Conservation (phyloP, 2,888 invertebrate genomes). For the Pterostichus madidus region DNA sequence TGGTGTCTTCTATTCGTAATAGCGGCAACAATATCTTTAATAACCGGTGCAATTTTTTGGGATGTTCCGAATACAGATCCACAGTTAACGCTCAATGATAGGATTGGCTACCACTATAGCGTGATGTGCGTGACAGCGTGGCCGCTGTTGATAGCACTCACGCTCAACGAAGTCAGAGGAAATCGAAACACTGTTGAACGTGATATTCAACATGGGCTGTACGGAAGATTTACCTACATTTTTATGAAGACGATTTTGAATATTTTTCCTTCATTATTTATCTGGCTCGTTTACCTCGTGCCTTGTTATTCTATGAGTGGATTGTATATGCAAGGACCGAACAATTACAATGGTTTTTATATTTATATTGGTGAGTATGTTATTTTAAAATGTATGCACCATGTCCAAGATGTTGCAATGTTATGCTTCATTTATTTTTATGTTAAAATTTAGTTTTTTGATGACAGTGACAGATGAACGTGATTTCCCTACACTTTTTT, state of each 20-base stretch:
- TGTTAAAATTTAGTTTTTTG: no score
- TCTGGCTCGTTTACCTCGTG: constrained; percentile 91
- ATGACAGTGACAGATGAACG: no score
- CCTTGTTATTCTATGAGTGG: constrained; percentile 95
- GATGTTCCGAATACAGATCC: constrained; percentile 89
- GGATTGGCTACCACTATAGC: constrained; percentile 92
- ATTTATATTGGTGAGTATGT: constrained; percentile 82
- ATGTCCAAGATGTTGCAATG: no score
- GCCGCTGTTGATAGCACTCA: constrained; percentile 86
- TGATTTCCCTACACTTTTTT: no score
- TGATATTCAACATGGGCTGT: constrained; percentile 89
- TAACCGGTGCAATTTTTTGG: constrained; percentile 94
- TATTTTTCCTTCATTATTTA: constrained; percentile 87
- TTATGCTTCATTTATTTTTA: no score
- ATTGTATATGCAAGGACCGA: constrained; percentile 85
- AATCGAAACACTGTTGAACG: constrained; percentile 85
- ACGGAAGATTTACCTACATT: constrained; percentile 88
- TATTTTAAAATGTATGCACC: not conserved
- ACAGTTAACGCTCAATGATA: constrained; percentile 86
- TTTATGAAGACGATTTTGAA: constrained; percentile 90
- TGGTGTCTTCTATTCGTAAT: constrained; percentile 89
- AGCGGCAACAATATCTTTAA: constrained; percentile 89
- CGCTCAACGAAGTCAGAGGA: constrained; percentile 80
- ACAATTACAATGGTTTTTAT: constrained; percentile 85
- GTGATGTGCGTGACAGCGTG: constrained; percentile 88